Evolutionary conservation across 2,888 invertebrate genomes (phyloP).

Genomic region (Drosophila subsilvestris): DNA sequence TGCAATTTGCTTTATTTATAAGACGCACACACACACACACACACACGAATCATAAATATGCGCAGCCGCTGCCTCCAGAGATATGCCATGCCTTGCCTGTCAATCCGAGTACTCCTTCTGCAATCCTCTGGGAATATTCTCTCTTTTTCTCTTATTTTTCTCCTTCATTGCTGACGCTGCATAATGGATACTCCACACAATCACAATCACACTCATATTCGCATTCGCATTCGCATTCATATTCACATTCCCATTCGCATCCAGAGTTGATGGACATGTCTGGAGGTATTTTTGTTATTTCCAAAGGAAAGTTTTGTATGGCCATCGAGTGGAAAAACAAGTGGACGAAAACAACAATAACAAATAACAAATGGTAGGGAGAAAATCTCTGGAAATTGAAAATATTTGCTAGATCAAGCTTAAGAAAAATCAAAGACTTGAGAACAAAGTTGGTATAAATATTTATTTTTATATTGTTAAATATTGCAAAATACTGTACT

Average conservation of each 20-base stretch:
- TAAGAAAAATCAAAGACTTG: neutral
- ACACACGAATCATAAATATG: constrained; percentile 67
- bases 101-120: constrained; percentile 32
- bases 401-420: neutral
- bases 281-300: constrained; percentile 35
- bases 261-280: constrained; percentile 24
- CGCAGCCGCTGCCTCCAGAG: constrained; percentile 23
- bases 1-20: constrained; percentile 68
- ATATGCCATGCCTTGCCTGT: constrained; percentile 37
- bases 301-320: constrained; percentile 24
- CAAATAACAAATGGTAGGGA: neutral
- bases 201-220: neutral
- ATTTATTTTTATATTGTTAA: too few relatives aligned
- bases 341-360: constrained; percentile 23
- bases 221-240: neutral
- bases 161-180: constrained; percentile 61
- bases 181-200: constrained; percentile 44
- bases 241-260: neutral
- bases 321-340: constrained; percentile 37
- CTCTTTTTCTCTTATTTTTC: constrained; percentile 17
- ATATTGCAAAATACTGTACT: too few relatives aligned
- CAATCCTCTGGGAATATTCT: constrained; percentile 35
- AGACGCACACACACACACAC: constrained; percentile 32
- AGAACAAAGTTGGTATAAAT: too few relatives aligned
- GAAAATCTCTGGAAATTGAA: constrained; percentile 1